phyloP scores from a whole-genome alignment of 2,113 vertebrate species.

The Atrichornis clamosus region DNA sequence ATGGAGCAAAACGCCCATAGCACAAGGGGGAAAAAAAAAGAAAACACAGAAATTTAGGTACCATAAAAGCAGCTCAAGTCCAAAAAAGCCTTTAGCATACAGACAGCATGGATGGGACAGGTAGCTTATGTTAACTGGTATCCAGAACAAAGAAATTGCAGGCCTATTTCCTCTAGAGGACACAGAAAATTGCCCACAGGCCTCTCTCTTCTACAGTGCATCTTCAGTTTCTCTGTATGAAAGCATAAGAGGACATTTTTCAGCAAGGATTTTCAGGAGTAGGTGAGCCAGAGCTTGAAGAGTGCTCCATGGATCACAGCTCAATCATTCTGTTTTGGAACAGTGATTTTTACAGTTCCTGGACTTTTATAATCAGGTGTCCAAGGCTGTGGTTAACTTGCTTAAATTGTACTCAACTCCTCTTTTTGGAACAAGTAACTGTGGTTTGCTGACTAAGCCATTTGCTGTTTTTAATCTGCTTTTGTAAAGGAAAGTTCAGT shows the following conservation, averaged over 20 bases:
- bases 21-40: background rate
- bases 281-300: background rate
- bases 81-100: background rate
- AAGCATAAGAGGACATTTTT: background rate
- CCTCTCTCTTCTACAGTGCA: background rate
- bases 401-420: background rate
- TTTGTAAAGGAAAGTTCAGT: conserved; percentile 35
- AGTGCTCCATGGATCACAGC: conserved; percentile 9
- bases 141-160: background rate
- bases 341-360: conserved; percentile 33
- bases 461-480: conserved; percentile 11
- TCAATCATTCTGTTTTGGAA: background rate
- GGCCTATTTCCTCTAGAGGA: background rate
- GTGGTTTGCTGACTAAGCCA: conserved; percentile 44
- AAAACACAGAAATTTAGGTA: background rate
- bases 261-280: background rate
- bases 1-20: background rate
- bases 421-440: background rate
- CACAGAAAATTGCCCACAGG: background rate
- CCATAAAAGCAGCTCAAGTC: background rate
- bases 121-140: background rate
- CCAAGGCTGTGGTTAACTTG: conserved; percentile 5
- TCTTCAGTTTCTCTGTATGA: background rate
- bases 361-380: conserved; percentile 14
- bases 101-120: background rate